Evolutionary conservation across 2,888 invertebrate genomes (phyloP).

Genomic region (Drosophila imparisetae): DNA sequence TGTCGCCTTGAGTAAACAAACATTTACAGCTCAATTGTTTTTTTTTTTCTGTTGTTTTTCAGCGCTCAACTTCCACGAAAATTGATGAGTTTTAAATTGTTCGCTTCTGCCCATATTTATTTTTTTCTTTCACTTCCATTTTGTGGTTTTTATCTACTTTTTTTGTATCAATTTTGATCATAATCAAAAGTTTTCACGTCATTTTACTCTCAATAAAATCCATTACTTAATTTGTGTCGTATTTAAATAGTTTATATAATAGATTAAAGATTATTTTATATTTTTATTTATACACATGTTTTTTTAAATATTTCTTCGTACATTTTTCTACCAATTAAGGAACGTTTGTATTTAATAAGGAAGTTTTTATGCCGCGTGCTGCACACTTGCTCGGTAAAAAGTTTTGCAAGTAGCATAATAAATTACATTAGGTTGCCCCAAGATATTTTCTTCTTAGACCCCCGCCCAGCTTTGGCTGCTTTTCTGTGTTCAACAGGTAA

Average conservation of each 20-base stretch:
- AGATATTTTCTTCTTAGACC: neutral
- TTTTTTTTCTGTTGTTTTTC: slow-evolving; percentile 12
- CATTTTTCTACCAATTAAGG: neutral
- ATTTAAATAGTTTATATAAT: neutral
- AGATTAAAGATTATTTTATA: neutral
- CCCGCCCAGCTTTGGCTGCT: neutral
- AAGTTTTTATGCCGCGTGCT: neutral
- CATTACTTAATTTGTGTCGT: neutral
- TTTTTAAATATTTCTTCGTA: neutral
- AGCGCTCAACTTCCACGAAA: slow-evolving; percentile 55
- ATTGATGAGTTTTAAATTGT: slow-evolving; percentile 78
- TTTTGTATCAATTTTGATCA: neutral
- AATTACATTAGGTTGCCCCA: slow-evolving; percentile 30
- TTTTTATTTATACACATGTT: neutral
- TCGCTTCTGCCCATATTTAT: slow-evolving; percentile 8
- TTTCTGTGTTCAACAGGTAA: slow-evolving; percentile 55
- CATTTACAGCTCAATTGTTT: slow-evolving; percentile 73
- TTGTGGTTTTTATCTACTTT: slow-evolving; percentile 1
- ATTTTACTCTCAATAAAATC: neutral
- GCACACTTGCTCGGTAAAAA: neutral
- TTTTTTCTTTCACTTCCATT: slow-evolving; percentile 6
- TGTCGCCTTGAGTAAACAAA: slow-evolving; percentile 66
- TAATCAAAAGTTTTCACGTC: neutral
- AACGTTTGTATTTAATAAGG: neutral
- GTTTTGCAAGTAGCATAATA: slow-evolving; percentile 31